These are phyloP conservation scores for Aselliscus stoliczkanus DNA, from an alignment of 2,797 vertebrate genomes.

Conservation along the genomic window DNA sequence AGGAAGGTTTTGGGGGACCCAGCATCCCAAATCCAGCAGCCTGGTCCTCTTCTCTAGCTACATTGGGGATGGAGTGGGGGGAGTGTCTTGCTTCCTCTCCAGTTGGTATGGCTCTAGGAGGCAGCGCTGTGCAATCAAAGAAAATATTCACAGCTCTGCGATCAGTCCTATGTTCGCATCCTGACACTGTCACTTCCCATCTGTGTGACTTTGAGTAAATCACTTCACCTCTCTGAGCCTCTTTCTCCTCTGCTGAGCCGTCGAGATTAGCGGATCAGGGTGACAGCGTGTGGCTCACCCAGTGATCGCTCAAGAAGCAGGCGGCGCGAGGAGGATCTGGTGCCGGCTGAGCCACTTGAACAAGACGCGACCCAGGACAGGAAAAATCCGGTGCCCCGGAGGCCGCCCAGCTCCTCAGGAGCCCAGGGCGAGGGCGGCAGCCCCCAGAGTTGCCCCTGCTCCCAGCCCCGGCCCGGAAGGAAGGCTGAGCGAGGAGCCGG, in stretches of 20 bases:
- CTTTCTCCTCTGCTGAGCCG: not conserved
- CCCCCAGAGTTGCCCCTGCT: not conserved
- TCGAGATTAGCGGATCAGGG: accelerated
- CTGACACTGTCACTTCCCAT: not conserved
- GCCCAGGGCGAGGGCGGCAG: accelerated
- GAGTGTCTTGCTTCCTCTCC: not conserved
- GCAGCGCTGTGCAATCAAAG: accelerated
- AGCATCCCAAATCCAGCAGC: not conserved
- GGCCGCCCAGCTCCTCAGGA: not conserved
- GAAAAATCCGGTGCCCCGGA: not conserved
- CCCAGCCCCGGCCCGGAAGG: not conserved
- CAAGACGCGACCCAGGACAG: not conserved
- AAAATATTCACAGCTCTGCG: not conserved
- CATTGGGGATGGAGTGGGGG: accelerated
- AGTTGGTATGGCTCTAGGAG: accelerated
- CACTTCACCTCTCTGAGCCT: not conserved
- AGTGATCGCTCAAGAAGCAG: not conserved
- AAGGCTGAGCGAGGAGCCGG: constrained; percentile 51
- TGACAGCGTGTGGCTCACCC: not conserved
- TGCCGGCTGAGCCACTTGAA: not conserved
- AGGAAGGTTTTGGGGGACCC: not conserved
- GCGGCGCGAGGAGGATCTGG: accelerated
- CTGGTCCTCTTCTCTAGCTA: not conserved
- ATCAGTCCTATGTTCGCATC: not conserved
- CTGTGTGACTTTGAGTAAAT: not conserved